phyloP scores from a whole-genome alignment of 2,888 invertebrate genomes.

The Rhagonycha lutea region DNA sequence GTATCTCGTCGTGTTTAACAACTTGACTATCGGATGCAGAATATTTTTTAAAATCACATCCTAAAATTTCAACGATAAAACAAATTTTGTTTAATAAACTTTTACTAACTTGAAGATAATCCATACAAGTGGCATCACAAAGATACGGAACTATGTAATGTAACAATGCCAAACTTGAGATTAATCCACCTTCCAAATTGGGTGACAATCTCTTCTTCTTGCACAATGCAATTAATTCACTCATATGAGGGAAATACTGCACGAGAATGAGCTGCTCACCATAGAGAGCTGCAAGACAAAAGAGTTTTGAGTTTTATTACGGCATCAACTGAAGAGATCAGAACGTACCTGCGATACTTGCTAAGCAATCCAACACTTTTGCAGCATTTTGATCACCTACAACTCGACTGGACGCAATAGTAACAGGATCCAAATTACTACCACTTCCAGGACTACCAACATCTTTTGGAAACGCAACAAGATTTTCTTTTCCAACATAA shows the following conservation, averaged over 20 bases:
- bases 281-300: constrained; percentile 64
- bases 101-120: constrained; percentile 73
- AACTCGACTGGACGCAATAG: constrained; percentile 67
- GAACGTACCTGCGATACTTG: constrained; percentile 78
- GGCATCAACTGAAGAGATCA: neutral
- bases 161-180: constrained; percentile 80
- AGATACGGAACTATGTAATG: constrained; percentile 81
- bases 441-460: constrained; percentile 51
- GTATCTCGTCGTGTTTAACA: constrained; percentile 78
- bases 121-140: constrained; percentile 84
- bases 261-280: constrained; percentile 86
- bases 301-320: neutral
- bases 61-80: constrained; percentile 55
- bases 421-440: constrained; percentile 60
- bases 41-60: constrained; percentile 85
- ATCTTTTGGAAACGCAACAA: constrained; percentile 55
- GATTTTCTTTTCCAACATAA: constrained; percentile 83
- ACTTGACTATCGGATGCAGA: constrained; percentile 78
- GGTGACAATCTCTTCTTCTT: constrained; percentile 74
- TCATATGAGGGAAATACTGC: constrained; percentile 89
- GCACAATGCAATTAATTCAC: constrained; percentile 81
- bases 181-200: constrained; percentile 85
- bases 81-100: neutral
- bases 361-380: constrained; percentile 89
- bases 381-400: constrained; percentile 80